Percentiles rank a stretch among this genome's conserved stretches.
Conservation (phyloP, 2,888 invertebrate species). For the Polyommatus iphigenia region DNA sequence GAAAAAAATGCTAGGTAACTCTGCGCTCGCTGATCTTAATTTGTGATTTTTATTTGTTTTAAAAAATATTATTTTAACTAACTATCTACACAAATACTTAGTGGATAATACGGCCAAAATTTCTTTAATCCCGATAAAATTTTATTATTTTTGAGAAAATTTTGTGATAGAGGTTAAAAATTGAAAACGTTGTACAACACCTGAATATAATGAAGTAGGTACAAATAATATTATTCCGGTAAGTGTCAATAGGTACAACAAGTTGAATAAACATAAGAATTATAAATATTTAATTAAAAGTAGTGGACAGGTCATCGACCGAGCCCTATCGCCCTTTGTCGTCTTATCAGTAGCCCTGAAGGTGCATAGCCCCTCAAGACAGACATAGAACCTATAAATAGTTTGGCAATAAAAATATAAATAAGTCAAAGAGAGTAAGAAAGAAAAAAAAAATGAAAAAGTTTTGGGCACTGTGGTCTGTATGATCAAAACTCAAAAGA, state of each 20-base stretch:
- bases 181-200: neutral
- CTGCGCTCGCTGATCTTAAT: no score
- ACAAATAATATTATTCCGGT: conserved; percentile 9
- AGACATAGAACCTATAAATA: conserved; percentile 15
- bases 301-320: conserved; percentile 25
- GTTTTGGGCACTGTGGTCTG: neutral
- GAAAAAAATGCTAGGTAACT: no score
- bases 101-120: no score
- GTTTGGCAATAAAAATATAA: neutral
- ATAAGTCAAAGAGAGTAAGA: neutral
- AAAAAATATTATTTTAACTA: no score
- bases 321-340: conserved; percentile 47
- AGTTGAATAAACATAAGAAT: conserved; percentile 31
- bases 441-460: neutral
- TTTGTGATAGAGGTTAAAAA: neutral
- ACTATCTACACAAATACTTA: no score
- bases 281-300: conserved; percentile 32
- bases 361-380: conserved; percentile 64
- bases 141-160: neutral
- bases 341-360: conserved; percentile 63
- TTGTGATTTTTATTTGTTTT: no score
- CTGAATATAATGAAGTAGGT: neutral
- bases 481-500: no score
- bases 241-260: conserved; percentile 4
- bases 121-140: no score